Conservation (phyloP, 2,797 vertebrate genomes). For the Scomberomorus guttatus region DNA sequence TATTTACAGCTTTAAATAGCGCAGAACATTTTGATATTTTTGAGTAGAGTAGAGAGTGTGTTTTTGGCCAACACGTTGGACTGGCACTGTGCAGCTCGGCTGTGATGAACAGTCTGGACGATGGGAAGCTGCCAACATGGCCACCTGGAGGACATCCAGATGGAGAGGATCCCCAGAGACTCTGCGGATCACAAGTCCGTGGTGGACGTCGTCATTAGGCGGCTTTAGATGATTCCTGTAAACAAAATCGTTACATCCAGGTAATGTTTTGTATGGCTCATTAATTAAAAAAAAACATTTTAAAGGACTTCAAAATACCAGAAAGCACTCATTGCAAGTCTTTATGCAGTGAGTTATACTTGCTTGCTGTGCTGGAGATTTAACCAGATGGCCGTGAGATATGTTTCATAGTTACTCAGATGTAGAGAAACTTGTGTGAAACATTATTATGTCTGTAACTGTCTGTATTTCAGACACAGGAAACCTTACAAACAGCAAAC, state of each 20-base stretch:
- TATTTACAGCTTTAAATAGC: slow-evolving; percentile 38
- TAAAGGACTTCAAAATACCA: no score
- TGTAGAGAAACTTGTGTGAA: no score
- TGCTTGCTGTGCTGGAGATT: no score
- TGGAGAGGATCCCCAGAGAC: slow-evolving; percentile 42
- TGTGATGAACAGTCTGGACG: slow-evolving; percentile 55
- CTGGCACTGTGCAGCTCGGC: slow-evolving; percentile 37
- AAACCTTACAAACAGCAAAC: background rate
- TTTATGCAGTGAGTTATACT: no score
- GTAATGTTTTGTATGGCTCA: background rate
- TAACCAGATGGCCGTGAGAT: no score
- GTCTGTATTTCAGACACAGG: background rate
- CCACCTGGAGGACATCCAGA: slow-evolving; percentile 53
- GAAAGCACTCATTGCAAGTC: no score
- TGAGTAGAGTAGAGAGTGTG: slow-evolving; percentile 4
- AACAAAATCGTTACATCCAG: slow-evolving; percentile 2
- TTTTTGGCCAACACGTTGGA: slow-evolving; percentile 29
- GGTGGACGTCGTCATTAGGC: background rate
- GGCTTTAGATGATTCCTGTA: background rate
- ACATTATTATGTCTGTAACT: background rate
- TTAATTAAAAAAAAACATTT: no score
- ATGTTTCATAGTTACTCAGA: no score
- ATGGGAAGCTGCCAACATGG: slow-evolving; percentile 46
- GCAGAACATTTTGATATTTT: slow-evolving; percentile 17
- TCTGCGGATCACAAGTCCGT: background rate